Base-by-base conservation (phyloP, 2,888 invertebrate genomes). In the Polydrusus tereticollis region DNA sequence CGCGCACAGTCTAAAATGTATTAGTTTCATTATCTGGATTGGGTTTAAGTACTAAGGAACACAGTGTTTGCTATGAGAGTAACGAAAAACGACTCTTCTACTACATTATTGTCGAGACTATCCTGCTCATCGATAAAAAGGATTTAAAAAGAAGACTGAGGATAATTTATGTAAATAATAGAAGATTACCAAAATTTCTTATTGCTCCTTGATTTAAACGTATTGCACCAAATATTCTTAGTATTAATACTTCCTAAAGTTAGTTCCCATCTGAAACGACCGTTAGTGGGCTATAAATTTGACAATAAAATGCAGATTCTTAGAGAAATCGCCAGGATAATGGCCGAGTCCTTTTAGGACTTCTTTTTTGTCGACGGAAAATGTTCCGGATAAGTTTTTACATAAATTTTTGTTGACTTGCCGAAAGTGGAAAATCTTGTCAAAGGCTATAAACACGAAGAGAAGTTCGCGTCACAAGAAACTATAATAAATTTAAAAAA, bases 221-320 rank as follows among this genome's bases (percentile, higher is more conserved):
- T 65, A 65, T 65, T 59, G 59, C 50, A 38, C 70, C 65, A 65
- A 59, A 47, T 65, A 14, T 50, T 41, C 52, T 36, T 60, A 52
- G 23, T 66, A 71, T 66, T 66, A 66, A 71, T 71, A 71, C 66
- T 45, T 55, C 50, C 43, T 18, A 29, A 60, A 65, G 71, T 60
- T 60, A 65, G 71, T 55, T 66, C 33, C 60, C 71, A 60, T 71
- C 45, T 38, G 55, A 38, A 50, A 66, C 23, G 36, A 47, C 58
- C 72, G 60, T 72, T 72, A 67, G 67, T 72, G 47, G 62, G 57
- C 52, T 57, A 72, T 72, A 72, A 72, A 72, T 72, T 72, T 55
- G 62, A 67, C 72, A 72, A 72, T 72, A 72, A 72, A 72, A 72
- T 72, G 72, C 72, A 72, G 72, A 67, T 72, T 72, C 67, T 72